Evolutionary conservation across 2,113 vertebrate genomes (phyloP), one percentile per base, ranked within the genome.

Genomic region (Menidia beryllina): DNA sequence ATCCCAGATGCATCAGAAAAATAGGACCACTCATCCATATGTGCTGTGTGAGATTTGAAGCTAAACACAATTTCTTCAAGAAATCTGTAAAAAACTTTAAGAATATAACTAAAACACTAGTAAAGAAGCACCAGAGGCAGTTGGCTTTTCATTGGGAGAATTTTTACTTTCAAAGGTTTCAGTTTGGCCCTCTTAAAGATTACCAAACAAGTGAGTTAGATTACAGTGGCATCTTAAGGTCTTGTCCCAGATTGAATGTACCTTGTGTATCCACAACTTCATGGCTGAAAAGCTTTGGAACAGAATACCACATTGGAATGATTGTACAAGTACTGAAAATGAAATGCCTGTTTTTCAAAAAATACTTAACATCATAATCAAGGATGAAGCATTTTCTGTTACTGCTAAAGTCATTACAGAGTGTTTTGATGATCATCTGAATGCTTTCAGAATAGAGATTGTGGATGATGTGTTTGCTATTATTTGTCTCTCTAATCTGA

Each of bases 271-370:
- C 51, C 51, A 27, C 51, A 53, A 2, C 24, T 24, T 53, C 51
- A 27, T 54, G 51, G 51, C 17, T 54, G 14, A 30, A 54, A 30
- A 19, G 17, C 26, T 27, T n/a, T 54, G 52, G 17, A 30, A 30
- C 15, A 54, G 7, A 54, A 30, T 30, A 54, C 17, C 26, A 54
- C 25, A 19, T 54, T 54, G 52, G 26, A 26, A 54, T 54, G 52
- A 4, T 30, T 54, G 25, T 30, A 30, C 15, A 30, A 30, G 57
- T 64, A 26, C 30, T 51, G 45, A 75, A 70, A 81, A 78, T 81
- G 48, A 78, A 38, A 83, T 78, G 66, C 77, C 72, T 64, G 25
- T 75, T 45, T 77, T 80, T 39, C 65, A 72, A 2, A 57, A 58
- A 54, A 82, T 82, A 26, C 19, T 48, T 24, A 75, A 30, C 30